phyloP scores from a whole-genome alignment of 2,888 invertebrate species.

The Atrina japonica region DNA sequence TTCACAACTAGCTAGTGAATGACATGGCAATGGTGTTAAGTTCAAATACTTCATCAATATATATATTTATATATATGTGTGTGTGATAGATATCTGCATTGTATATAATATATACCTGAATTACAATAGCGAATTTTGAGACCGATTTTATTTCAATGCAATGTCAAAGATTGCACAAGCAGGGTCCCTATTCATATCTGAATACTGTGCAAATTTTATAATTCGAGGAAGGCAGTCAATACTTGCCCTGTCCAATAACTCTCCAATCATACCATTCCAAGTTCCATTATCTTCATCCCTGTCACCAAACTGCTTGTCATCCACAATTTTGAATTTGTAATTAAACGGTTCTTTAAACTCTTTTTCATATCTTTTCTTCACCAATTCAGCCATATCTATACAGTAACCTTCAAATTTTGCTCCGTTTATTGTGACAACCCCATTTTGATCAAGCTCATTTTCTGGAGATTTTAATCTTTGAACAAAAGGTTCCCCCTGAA shows the following conservation, averaged over 20 bases:
- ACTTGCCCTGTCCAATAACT: conserved; percentile 62
- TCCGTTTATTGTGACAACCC: conserved; percentile 49
- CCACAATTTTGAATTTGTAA: conserved; percentile 92
- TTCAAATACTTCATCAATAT: too few relatives aligned
- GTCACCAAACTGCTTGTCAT: conserved; percentile 91
- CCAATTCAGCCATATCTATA: conserved; percentile 92
- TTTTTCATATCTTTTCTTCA: conserved; percentile 88
- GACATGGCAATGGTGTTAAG: too few relatives aligned
- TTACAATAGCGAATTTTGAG: too few relatives aligned
- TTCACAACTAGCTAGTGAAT: too few relatives aligned
- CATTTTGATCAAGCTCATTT: conserved; percentile 30
- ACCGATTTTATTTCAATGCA: too few relatives aligned
- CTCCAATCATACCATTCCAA: conserved; percentile 80
- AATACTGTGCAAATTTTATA: too few relatives aligned
- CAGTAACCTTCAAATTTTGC: conserved; percentile 87
- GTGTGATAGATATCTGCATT: too few relatives aligned
- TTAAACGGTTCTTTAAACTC: conserved; percentile 83
- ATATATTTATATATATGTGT: too few relatives aligned
- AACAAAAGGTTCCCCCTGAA: conserved; percentile 55
- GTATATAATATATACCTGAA: too few relatives aligned
- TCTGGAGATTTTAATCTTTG: conserved; percentile 45
- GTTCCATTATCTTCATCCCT: conserved; percentile 52
- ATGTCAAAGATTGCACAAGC: too few relatives aligned
- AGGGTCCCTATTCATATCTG: too few relatives aligned
- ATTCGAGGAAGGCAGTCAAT: too few relatives aligned